A percentile compares a stretch with the other conserved stretches of the same genome.
These are phyloP conservation scores for Orussus abietinus DNA, from an alignment of 1,140 invertebrate genomes.

Conservation along the genomic window DNA sequence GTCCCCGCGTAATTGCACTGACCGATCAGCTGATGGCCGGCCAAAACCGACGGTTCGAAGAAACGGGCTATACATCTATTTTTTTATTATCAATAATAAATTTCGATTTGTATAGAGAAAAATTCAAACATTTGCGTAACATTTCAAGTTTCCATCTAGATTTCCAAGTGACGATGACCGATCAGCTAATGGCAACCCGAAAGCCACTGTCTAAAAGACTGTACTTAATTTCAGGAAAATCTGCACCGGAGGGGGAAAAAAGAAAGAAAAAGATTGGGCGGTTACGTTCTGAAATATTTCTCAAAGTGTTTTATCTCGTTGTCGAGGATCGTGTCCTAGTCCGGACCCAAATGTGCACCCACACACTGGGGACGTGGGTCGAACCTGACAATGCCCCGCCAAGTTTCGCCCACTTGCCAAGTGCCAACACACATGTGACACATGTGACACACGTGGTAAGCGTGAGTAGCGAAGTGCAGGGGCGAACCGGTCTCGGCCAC, in stretches of 20 bases:
- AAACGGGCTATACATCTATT: no score
- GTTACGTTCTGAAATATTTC: not conserved
- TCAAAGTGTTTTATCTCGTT: not conserved
- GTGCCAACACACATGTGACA: no score
- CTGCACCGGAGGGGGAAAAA: not conserved
- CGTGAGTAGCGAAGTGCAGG: no score
- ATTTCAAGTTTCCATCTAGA: no score
- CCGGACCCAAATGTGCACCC: not conserved
- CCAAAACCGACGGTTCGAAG: no score
- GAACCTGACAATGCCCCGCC: conserved; percentile 8
- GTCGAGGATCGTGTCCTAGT: not conserved
- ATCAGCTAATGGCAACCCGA: not conserved
- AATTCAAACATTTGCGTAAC: no score
- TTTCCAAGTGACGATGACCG: no score
- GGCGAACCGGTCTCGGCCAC: conserved; percentile 1
- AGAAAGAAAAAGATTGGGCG: not conserved
- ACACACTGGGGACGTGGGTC: conserved; percentile 7
- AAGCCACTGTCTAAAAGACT: conserved; percentile 1
- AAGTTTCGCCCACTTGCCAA: conserved; percentile 5
- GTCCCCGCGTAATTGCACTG: no score
- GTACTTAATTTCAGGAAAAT: not conserved
- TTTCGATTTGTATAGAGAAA: no score
- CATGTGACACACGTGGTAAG: no score
- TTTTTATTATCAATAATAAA: no score
- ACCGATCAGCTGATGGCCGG: no score